These are phyloP conservation scores for Apotomis turbidana DNA, from an alignment of 2,888 invertebrate species.

Conservation along the genomic window DNA sequence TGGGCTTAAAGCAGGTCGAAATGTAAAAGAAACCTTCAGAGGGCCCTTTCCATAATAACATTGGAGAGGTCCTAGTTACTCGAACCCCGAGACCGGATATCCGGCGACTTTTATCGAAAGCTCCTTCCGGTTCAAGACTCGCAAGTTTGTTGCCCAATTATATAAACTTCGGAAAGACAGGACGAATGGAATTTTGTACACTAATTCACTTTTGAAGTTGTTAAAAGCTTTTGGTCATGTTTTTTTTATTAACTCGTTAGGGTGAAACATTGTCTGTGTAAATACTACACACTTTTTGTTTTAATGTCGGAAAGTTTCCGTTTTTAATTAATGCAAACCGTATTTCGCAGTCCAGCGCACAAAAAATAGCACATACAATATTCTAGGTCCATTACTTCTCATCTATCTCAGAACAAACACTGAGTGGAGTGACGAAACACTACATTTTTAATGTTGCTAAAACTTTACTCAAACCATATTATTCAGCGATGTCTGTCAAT, in stretches of 20 bases:
- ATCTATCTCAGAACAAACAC: no score
- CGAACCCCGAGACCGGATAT: slow-evolving; percentile 55
- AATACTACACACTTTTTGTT: slow-evolving; percentile 6
- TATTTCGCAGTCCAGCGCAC: neutral
- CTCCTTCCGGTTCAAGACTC: slow-evolving; percentile 45
- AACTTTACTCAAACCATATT: no score
- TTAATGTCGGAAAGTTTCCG: slow-evolving; percentile 9
- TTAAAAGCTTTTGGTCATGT: slow-evolving; percentile 44
- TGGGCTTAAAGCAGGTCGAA: slow-evolving; percentile 32
- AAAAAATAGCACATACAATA: neutral
- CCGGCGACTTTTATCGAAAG: slow-evolving; percentile 62
- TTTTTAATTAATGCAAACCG: slow-evolving; percentile 15
- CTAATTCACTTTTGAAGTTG: slow-evolving; percentile 51
- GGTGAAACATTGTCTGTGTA: slow-evolving; percentile 31
- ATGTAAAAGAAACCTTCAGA: slow-evolving; percentile 39
- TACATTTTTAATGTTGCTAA: no score
- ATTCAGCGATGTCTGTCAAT: no score
- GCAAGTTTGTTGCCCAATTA: slow-evolving; percentile 66
- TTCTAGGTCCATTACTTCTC: neutral
- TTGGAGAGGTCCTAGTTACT: slow-evolving; percentile 51
- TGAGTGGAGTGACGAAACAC: no score
- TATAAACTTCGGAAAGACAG: slow-evolving; percentile 55
- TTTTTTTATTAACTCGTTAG: slow-evolving; percentile 48
- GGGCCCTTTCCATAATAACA: slow-evolving; percentile 62
- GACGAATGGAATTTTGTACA: slow-evolving; percentile 47